These are phyloP conservation scores for Aphis craccivora DNA, from an alignment of 1,140 invertebrate genomes.

Conservation along the genomic window DNA sequence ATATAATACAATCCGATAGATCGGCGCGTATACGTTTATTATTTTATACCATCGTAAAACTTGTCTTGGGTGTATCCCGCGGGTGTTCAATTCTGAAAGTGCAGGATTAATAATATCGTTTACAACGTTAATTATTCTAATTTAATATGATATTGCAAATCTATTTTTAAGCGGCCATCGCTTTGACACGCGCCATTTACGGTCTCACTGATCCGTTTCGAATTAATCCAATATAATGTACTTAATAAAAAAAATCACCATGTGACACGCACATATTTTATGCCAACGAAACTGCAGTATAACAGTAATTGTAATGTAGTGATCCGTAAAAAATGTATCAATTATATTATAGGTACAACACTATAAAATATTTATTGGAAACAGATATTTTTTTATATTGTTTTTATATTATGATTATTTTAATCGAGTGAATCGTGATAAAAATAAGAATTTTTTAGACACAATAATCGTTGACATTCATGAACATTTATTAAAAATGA, in stretches of 20 bases:
- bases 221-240: background rate
- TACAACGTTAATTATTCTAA: background rate
- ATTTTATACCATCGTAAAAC: background rate
- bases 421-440: background rate
- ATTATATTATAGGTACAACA: background rate
- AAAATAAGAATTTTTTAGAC: background rate
- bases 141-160: background rate
- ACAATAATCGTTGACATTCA: background rate
- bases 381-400: background rate
- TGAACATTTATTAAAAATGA: background rate
- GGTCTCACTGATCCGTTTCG: background rate
- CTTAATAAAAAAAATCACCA: background rate
- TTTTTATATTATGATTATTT: background rate
- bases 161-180: background rate
- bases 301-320: background rate
- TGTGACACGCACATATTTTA: background rate
- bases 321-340: background rate
- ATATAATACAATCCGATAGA: background rate
- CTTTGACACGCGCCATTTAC: background rate
- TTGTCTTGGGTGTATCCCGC: background rate
- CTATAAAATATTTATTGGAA: background rate
- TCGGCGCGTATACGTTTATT: background rate
- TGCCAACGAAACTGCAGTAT: background rate
- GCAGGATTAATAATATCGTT: background rate
- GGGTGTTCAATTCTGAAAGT: background rate